Base-by-base conservation (phyloP, 2,888 invertebrate genomes). In the Lasioglossum malachurum region DNA sequence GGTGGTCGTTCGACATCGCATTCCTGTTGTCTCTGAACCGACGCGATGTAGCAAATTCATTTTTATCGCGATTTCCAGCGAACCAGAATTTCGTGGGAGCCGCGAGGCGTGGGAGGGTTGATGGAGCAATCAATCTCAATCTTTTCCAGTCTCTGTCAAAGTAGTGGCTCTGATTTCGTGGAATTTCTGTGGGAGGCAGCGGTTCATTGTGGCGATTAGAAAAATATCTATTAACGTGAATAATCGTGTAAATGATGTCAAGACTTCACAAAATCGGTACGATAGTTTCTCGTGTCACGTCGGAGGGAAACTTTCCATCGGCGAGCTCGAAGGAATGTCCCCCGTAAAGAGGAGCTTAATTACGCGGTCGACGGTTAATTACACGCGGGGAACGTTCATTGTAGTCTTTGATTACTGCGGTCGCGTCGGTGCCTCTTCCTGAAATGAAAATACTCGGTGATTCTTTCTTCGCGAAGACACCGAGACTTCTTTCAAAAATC, bases 331-430 rank as follows among this genome's bases (percentile, higher is more conserved):
- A 64, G 83, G 75, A 83, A 83, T 53, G 84, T 75, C 69, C 83
- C 49, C 41, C 53, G 73, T 69, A 73, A 80, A 83, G 57, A 73
- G 78, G 75, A 76, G 83, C 83, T 87, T 87, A 87, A 87, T 87
- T 83, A 87, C 83, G 41, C 77, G 87, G 44, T 80, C 78, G 78
- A 71, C 74, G 82, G 64, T 82, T 87, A 87, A 87, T 87, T 87
- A 77, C 86, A 46, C 57, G 16, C 60, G 71, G 79, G 38, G 73
- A 75, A 57, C 78, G 60, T 73, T 82, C 78, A 86, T 86, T 86
- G 87, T 80, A 57, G 80, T 82, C 80, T 82, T 87, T 87, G 87
- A 87, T 86, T 87, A 80, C 77, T 77, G 82, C 73, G 87, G 87
- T 83, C 77, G 75, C 82, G 71, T 44, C 73, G 71, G 41, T 72